Percentiles rank a stretch among this genome's conserved stretches.
phyloP scores from a whole-genome alignment of 1,140 invertebrate genomes.

The Anoplolepis gracilipes region DNA sequence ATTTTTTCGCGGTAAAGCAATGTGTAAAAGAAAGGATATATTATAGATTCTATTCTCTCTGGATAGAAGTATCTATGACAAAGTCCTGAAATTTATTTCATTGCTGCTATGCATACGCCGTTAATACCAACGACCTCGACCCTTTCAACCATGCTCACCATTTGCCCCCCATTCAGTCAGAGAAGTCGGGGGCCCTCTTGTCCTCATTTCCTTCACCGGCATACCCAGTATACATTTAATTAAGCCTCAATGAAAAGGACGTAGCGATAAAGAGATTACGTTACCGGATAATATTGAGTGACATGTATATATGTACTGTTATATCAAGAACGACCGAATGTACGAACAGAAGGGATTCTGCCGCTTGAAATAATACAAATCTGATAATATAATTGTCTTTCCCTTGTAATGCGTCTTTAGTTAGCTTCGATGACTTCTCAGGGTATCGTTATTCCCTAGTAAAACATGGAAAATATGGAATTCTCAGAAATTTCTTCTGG shows the following conservation, averaged over 20 bases:
- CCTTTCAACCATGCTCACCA: conserved; percentile 71
- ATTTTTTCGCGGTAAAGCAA: not conserved
- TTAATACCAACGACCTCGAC: conserved; percentile 67
- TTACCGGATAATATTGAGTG: conserved; percentile 58
- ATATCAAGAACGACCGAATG: conserved; percentile 35
- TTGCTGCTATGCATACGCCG: conserved; percentile 53
- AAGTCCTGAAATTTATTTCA: conserved; percentile 61
- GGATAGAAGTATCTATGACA: conserved; percentile 36
- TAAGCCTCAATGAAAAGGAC: conserved; percentile 80
- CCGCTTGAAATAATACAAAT: conserved; percentile 7
- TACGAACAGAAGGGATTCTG: not conserved
- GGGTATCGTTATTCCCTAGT: no score
- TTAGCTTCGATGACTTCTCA: not conserved
- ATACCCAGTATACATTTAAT: conserved; percentile 77
- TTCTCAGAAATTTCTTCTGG: no score
- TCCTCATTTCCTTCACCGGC: conserved; percentile 69
- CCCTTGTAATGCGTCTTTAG: no score
- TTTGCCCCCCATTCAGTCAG: conserved; percentile 61
- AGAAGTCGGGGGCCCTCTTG: conserved; percentile 55
- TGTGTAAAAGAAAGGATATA: not conserved
- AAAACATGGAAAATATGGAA: no score
- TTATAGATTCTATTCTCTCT: not conserved
- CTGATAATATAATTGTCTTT: not conserved
- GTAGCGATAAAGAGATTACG: conserved; percentile 73
- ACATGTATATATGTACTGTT: conserved; percentile 61